These are phyloP conservation scores for Mirza zaza DNA, from an alignment of 2,113 vertebrate genomes.

Conservation along the genomic window DNA sequence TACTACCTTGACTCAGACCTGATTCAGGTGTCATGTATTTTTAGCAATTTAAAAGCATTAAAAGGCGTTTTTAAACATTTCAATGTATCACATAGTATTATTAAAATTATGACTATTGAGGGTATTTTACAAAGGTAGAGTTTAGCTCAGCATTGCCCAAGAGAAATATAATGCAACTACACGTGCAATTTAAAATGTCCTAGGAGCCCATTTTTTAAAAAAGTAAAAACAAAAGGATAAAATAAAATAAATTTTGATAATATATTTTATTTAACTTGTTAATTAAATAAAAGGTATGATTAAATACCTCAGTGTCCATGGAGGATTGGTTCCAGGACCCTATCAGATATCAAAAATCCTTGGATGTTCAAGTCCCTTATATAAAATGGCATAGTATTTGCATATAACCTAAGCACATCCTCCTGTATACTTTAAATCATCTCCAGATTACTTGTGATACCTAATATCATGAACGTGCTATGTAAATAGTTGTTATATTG, in stretches of 20 bases:
- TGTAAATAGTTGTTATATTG: background rate
- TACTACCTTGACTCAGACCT: background rate
- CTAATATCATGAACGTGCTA: background rate
- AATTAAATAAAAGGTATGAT: no score
- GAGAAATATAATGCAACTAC: background rate
- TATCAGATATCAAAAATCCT: background rate
- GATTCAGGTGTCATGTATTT: background rate
- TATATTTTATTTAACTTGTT: background rate
- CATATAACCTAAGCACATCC: background rate
- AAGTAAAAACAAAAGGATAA: background rate
- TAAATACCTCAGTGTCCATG: background rate
- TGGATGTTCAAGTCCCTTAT: background rate
- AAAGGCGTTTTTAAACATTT: background rate
- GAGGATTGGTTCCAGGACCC: background rate
- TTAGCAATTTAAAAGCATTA: background rate
- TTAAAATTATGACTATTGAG: background rate
- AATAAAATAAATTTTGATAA: conserved; percentile 1
- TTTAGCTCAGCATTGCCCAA: background rate
- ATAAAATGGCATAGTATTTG: background rate
- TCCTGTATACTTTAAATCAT: background rate
- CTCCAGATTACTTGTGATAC: background rate
- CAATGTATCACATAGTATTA: background rate
- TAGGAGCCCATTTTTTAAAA: background rate
- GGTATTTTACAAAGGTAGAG: background rate
- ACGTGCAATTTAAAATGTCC: background rate